Conservation (phyloP, 2,888 invertebrate species). For the Trilocha varians region DNA sequence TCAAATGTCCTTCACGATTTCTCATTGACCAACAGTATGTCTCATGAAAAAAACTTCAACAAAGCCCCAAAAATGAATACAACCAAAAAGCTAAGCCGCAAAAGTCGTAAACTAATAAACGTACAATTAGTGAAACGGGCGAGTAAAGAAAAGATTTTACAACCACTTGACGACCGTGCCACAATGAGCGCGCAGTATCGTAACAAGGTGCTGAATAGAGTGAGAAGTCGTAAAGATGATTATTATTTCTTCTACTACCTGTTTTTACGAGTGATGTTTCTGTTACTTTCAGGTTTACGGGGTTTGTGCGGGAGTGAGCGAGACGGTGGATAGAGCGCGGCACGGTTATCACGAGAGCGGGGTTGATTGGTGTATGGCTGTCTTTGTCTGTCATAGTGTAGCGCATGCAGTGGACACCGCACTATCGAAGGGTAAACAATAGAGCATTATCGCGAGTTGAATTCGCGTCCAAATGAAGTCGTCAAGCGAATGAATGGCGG, state of each 20-base stretch:
- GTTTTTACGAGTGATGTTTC: constrained; percentile 65
- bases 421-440: constrained; percentile 74
- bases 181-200: constrained; percentile 73
- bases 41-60: constrained; percentile 44
- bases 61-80: constrained; percentile 54
- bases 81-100: constrained; percentile 65
- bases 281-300: constrained; percentile 42
- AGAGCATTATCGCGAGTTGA: constrained; percentile 69
- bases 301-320: constrained; percentile 32
- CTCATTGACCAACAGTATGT: no score
- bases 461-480: constrained; percentile 69
- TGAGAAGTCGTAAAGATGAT: constrained; percentile 76
- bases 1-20: no score
- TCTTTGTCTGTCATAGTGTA: constrained; percentile 57
- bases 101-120: constrained; percentile 72
- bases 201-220: constrained; percentile 75
- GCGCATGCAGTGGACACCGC: constrained; percentile 65
- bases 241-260: constrained; percentile 76
- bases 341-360: constrained; percentile 38
- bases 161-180: constrained; percentile 66
- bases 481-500: constrained; percentile 71
- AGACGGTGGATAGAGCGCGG: constrained; percentile 41
- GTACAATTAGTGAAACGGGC: constrained; percentile 72
- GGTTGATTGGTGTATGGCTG: constrained; percentile 32
- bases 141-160: constrained; percentile 74